A percentile compares a stretch with the other conserved stretches of the same genome.
phyloP scores from a whole-genome alignment of 2,888 invertebrate species.

The Hirtodrosophila histrioides region DNA sequence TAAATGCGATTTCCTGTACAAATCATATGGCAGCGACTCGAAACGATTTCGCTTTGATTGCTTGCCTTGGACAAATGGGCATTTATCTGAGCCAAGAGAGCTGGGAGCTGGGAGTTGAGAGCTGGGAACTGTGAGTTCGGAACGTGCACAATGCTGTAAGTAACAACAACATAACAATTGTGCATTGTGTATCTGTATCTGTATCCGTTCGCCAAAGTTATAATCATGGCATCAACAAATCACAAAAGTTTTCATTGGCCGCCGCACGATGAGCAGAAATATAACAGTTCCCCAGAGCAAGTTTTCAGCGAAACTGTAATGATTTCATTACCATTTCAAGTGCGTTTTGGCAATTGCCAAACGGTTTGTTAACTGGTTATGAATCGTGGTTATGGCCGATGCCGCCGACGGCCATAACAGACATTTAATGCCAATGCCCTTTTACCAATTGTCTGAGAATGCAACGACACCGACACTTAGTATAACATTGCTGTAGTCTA shows the following conservation, averaged over 20 bases:
- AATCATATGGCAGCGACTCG: conserved; percentile 65
- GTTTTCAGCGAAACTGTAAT: conserved; percentile 56
- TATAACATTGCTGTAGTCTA: no score
- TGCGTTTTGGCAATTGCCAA: conserved; percentile 40
- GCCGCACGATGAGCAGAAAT: conserved; percentile 50
- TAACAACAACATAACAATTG: conserved; percentile 43
- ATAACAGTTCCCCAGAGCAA: conserved; percentile 49
- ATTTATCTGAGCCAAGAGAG: conserved; percentile 60
- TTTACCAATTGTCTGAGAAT: conserved; percentile 32
- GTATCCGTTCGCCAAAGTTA: conserved; percentile 64
- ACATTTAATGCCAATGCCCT: conserved; percentile 9
- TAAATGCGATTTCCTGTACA: conserved; percentile 74
- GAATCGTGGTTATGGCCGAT: conserved; percentile 42
- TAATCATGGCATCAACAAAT: conserved; percentile 73
- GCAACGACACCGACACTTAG: neutral
- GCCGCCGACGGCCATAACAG: conserved; percentile 43
- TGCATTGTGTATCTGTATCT: conserved; percentile 51
- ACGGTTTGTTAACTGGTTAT: conserved; percentile 22
- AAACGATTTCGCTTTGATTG: conserved; percentile 68
- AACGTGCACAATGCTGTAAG: conserved; percentile 29
- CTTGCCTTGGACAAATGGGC: conserved; percentile 53
- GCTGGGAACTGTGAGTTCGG: conserved; percentile 17
- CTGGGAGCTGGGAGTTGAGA: conserved; percentile 25
- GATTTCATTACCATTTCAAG: conserved; percentile 75
- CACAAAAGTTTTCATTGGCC: conserved; percentile 67